Percentiles rank a stretch among this genome's conserved stretches.
Conservation (phyloP, 1,140 invertebrate genomes). For the Lasioglossum albipes region DNA sequence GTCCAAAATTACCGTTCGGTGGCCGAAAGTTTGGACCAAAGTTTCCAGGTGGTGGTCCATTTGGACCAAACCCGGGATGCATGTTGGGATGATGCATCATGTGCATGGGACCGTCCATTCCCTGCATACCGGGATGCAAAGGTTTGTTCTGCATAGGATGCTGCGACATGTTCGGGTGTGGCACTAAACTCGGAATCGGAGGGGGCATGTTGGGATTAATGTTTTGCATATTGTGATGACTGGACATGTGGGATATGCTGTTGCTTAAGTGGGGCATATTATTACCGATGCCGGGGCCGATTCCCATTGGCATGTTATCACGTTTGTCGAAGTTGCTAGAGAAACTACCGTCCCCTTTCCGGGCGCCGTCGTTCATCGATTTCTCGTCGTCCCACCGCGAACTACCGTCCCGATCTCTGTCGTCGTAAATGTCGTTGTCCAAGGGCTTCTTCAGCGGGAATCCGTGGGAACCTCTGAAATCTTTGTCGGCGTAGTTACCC, state of each 20-base stretch:
- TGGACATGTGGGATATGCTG: conserved; percentile 57
- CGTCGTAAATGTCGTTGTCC: conserved; percentile 63
- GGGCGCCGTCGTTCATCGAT: conserved; percentile 39
- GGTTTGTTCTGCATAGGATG: conserved; percentile 68
- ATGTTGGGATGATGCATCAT: conserved; percentile 68
- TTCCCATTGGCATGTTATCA: conserved; percentile 53
- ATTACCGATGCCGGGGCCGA: conserved; percentile 53
- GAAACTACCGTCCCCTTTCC: conserved; percentile 43
- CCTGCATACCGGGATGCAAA: conserved; percentile 57
- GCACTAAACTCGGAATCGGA: conserved; percentile 60
- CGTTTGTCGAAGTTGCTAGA: conserved; percentile 69
- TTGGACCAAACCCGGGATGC: conserved; percentile 69
- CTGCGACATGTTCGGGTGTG: conserved; percentile 66
- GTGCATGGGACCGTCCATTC: conserved; percentile 65
- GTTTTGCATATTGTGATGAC: conserved; percentile 75
- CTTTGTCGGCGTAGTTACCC: conserved; percentile 66
- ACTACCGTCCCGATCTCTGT: conserved; percentile 64
- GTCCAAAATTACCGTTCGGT: conserved; percentile 73
- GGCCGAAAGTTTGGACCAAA: conserved; percentile 73
- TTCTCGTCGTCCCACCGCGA: conserved; percentile 71
- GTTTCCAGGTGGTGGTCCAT: conserved; percentile 67
- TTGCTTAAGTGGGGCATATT: conserved; percentile 56
- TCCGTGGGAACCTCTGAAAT: conserved; percentile 57
- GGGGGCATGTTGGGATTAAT: conserved; percentile 71
- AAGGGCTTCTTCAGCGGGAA: conserved; percentile 57